Evolutionary conservation across 2,797 vertebrate species (phyloP).

Genomic region (Enteromius radiatus): DNA sequence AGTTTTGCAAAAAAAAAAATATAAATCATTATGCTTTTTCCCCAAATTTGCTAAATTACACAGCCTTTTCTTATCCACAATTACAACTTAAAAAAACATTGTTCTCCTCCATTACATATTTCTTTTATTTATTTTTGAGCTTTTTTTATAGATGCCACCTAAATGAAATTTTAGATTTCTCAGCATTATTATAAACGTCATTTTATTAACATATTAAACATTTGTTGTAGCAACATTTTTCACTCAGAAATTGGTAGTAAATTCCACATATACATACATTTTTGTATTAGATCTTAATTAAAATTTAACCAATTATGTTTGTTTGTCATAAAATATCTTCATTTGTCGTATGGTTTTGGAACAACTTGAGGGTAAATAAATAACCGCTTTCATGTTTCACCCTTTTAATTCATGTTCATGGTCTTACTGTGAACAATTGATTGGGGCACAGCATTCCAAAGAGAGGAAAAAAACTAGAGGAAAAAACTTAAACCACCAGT

Average conservation of each 20-base stretch:
- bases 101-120: background rate
- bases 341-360: background rate
- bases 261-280: background rate
- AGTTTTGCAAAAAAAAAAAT: slow-evolving; percentile 6
- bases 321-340: background rate
- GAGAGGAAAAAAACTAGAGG: background rate
- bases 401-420: background rate
- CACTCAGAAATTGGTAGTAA: background rate
- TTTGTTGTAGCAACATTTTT: background rate
- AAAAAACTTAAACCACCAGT: background rate
- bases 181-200: too few species aligned
- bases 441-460: background rate
- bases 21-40: background rate
- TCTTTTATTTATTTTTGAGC: background rate
- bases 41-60: too few species aligned
- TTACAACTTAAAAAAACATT: background rate
- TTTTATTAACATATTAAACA: background rate
- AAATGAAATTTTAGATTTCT: background rate
- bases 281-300: background rate
- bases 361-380: background rate
- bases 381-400: too few species aligned
- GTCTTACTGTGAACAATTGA: slow-evolving; percentile 5
- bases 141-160: background rate
- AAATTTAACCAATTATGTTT: background rate
- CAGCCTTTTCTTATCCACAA: background rate